Evolutionary conservation across 2,888 invertebrate genomes (phyloP), one percentile per base, ranked within the genome.

Genomic region (Torymus texanus): DNA sequence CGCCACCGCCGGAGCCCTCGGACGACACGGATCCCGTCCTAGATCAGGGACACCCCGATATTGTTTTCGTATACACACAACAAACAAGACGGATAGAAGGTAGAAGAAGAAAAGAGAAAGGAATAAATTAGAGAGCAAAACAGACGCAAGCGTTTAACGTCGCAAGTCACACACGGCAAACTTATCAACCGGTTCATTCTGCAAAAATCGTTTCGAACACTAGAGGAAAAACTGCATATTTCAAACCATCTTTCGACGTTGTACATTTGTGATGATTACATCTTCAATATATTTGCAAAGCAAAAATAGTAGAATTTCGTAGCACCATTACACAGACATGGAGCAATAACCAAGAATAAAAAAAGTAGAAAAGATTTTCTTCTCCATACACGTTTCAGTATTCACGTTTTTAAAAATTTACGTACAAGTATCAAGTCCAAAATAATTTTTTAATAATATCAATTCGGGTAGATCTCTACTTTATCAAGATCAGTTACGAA

Each of bases 11-110:
- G 85, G 90, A 90, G 88, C 90, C 88, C 85, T 90, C 90, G 86
- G 90, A 90, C 86, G 90, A 90, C 87, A 90, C 86, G 83, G 90
- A 90, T 87, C 89, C 89, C 87, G 90, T 90, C 90, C 90, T 90
- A 82, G 59, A 90, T 90, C 86, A 89, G 88, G 88, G 88, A 89
- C 87, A 89, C 88, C 90, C 88, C 88, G 88, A 87, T 87, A 88
- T 89, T 76, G 70, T 68, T 79, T 75, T 78, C 88, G 88, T 88
- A 88, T 88, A 89, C 89, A 87, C 86, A 89, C 86, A 87, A 86
- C 84, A 85, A 66, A 84, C 81, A 82, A 41, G 83, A 79, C 72
- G 67, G 62, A 80, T 24, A 73, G 59, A 70, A 74, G 67, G n/a
- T 56, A 78, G 53, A 75, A 75, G 51, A 55, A 73, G 18, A 29